These are phyloP conservation scores for Elephas maximus DNA, from an alignment of 2,113 vertebrate genomes.

Conservation along the genomic window DNA sequence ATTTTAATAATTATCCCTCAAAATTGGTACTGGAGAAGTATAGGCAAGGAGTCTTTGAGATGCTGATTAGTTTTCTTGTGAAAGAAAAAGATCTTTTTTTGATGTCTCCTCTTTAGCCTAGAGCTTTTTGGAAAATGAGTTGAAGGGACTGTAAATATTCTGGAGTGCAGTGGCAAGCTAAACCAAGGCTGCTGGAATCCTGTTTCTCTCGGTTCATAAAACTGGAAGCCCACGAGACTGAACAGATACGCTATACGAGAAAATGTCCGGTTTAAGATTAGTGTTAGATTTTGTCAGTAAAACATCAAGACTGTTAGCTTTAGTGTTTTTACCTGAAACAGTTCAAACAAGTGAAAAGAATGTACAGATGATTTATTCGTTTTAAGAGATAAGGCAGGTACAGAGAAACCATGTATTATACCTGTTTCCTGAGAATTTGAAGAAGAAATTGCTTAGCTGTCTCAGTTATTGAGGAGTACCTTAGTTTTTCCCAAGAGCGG, in stretches of 20 bases:
- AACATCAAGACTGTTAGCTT: neutral
- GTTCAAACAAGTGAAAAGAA: neutral
- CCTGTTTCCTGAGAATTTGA: neutral
- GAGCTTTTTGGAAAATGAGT: neutral
- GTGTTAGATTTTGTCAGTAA: neutral
- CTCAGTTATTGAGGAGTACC: fast-evolving
- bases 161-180: neutral
- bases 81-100: neutral
- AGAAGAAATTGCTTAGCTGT: no score
- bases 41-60: neutral
- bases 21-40: neutral
- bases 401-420: neutral
- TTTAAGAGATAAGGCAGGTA: neutral
- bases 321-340: neutral
- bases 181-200: no score
- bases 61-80: neutral
- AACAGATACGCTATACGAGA: neutral
- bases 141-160: neutral
- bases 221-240: fast-evolving
- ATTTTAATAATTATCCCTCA: neutral
- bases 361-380: neutral
- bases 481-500: fast-evolving
- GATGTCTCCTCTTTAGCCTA: neutral
- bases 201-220: neutral
- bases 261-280: fast-evolving